Evolutionary conservation across 2,113 vertebrate species (phyloP).

Genomic region (Gnathonemus longibarbis): DNA sequence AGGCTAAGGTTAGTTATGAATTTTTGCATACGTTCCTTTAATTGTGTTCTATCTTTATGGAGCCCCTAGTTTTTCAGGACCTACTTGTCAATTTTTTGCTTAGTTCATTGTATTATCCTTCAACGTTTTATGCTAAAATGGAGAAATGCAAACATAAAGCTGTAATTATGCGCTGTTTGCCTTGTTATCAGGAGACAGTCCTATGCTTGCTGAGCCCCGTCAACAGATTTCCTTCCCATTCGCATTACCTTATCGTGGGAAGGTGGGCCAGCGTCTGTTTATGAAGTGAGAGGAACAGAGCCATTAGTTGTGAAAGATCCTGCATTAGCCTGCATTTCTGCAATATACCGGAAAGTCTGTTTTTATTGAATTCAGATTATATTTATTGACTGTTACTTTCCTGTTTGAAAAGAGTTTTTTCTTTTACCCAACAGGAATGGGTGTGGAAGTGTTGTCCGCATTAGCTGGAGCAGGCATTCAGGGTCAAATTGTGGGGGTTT

Average conservation of each 20-base stretch:
- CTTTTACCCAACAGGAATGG: slow-evolving; percentile 49
- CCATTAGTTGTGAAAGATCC: not conserved
- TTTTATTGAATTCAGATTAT: not conserved
- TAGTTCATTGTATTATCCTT: not conserved
- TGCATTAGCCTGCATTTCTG: not conserved
- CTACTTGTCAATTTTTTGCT: not conserved
- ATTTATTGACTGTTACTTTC: not conserved
- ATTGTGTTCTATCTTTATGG: not conserved
- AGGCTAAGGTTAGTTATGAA: not conserved
- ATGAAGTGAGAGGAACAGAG: not conserved
- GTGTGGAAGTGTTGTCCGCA: slow-evolving; percentile 50
- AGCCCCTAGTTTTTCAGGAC: not conserved
- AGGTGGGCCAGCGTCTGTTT: not conserved
- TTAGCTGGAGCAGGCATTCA: slow-evolving; percentile 50
- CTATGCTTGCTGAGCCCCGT: not conserved
- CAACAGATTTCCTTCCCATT: not conserved
- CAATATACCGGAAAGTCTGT: not conserved
- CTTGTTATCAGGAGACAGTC: not conserved
- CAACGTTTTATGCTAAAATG: not conserved
- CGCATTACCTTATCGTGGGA: not conserved
- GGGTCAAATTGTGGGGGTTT: slow-evolving; percentile 54
- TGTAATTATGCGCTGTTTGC: not conserved
- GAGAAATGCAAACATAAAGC: not conserved
- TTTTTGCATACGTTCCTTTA: not conserved
- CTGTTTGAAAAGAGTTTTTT: not conserved